Conservation (phyloP, 2,888 invertebrate genomes). For the Stenoptilia bipunctidactyla region DNA sequence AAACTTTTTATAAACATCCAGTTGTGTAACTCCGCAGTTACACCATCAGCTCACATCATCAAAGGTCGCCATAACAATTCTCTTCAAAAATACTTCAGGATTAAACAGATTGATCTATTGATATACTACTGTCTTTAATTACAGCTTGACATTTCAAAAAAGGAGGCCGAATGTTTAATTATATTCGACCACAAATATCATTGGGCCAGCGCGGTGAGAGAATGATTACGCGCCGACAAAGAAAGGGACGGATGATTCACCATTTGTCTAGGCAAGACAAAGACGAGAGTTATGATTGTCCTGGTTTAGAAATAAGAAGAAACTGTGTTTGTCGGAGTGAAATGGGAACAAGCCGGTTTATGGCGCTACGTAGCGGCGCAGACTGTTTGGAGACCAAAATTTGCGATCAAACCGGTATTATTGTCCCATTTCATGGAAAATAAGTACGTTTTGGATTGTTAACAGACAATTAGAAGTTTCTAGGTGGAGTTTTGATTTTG, state of each 20-base stretch:
- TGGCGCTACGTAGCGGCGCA: too few relatives aligned
- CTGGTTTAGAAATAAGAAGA: slow-evolving; percentile 48
- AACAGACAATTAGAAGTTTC: too few relatives aligned
- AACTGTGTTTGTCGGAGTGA: not conserved
- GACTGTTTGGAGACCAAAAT: too few relatives aligned
- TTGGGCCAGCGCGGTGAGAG: slow-evolving; percentile 56
- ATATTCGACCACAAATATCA: slow-evolving; percentile 69
- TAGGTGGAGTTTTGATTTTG: too few relatives aligned
- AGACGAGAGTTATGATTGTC: slow-evolving; percentile 52
- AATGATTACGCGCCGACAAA: slow-evolving; percentile 44
- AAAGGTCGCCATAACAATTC: too few relatives aligned
- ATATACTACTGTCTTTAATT: slow-evolving; percentile 53
- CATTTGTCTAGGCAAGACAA: slow-evolving; percentile 35
- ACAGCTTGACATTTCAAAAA: slow-evolving; percentile 68
- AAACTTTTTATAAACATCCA: too few relatives aligned
- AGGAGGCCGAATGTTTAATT: slow-evolving; percentile 66
- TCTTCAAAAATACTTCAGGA: too few relatives aligned
- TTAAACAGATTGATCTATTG: slow-evolving; percentile 28
- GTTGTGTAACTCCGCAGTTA: slow-evolving; percentile 30
- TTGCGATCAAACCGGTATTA: too few relatives aligned
- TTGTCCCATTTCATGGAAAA: too few relatives aligned
- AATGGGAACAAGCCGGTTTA: too few relatives aligned
- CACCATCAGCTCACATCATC: slow-evolving; percentile 27
- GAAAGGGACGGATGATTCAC: slow-evolving; percentile 25
- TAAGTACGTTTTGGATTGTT: too few relatives aligned